phyloP scores from a whole-genome alignment of 2,113 vertebrate genomes.

The Chloropsis hardwickii region DNA sequence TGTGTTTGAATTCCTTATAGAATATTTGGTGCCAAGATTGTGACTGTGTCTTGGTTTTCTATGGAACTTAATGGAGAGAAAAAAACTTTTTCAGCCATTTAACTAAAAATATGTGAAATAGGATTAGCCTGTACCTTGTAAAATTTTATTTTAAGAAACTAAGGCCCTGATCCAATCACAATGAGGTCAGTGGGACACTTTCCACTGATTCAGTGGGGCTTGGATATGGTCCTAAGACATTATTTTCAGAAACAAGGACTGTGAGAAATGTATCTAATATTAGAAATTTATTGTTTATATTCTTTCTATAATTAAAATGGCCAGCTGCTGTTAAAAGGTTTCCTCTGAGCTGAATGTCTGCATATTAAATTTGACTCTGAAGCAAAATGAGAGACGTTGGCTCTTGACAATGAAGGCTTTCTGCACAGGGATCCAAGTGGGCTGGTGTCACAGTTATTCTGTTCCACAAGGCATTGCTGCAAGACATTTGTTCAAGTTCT shows the following conservation, averaged over 20 bases:
- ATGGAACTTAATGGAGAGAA: neutral
- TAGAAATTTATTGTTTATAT: conserved; percentile 62
- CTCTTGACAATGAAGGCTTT: neutral
- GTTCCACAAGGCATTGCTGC: neutral
- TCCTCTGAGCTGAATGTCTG: neutral
- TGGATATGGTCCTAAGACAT: conserved; percentile 60
- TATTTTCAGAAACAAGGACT: conserved; percentile 56
- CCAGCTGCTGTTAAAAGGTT: conserved; percentile 34
- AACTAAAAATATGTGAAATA: conserved; percentile 44
- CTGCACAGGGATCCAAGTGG: neutral
- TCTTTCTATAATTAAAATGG: conserved; percentile 52
- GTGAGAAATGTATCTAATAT: conserved; percentile 57
- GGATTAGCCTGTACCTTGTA: conserved; percentile 48
- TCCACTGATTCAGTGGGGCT: conserved; percentile 51
- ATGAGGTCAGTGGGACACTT: conserved; percentile 61
- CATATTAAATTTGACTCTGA: neutral
- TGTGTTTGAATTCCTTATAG: neutral
- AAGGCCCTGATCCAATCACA: conserved; percentile 53
- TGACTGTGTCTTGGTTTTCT: neutral
- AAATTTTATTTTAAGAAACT: conserved; percentile 60
- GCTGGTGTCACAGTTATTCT: neutral
- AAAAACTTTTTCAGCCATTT: neutral
- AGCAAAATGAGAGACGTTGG: conserved; percentile 22
- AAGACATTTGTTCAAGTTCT: neutral
- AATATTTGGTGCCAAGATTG: conserved; percentile 2